Evolutionary conservation across 2,888 invertebrate genomes (phyloP), one percentile per base, ranked within the genome.

Genomic region (Glomeris marginata): DNA sequence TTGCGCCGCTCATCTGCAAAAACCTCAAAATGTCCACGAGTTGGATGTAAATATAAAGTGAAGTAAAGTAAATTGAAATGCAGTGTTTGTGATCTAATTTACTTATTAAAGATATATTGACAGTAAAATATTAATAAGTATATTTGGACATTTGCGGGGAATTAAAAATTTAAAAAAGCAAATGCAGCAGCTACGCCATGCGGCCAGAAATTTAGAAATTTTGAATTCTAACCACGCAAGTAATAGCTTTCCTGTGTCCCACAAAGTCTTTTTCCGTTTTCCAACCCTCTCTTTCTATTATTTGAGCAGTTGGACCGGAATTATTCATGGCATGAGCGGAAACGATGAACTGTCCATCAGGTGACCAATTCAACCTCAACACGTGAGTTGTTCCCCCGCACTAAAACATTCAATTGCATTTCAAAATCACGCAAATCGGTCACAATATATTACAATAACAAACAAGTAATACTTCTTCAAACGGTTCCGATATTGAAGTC

Each of bases 261-360:
- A 97, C 97, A 68, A 95, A 92, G 73, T 98, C 97, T 66, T 90
- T 86, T 62, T 90, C 87, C 57, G 84, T 82, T 52, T 82, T 80
- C 94, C 95, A 98, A 6, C 85, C 87, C 62, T 87, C 86, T 11
- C 97, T 72, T 54, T 72, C 68, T 42, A 98, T 85, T 57, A 98
- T 92, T 68, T 92, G 91, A 1, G 97, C 94, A 0, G 94, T 94
- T 1, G 97, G 95, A 0, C 94, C 95, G 10, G 88, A 87, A 47
- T 94, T 92, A 67, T 98, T 99, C 87, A 94, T 95, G 0, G 97
- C 94, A 71, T 97, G 94, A 2, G 98, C 95, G 0, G 95, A 92
- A 18, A 98, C 81, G 53, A 98, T 74, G 69, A 91, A 92, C 65
- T 91, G 88, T 16, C 75, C 98, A 70, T 99, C 98, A 0, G 98